Base-by-base conservation (phyloP, 2,888 invertebrate species). In the Nemurella pictetii region DNA sequence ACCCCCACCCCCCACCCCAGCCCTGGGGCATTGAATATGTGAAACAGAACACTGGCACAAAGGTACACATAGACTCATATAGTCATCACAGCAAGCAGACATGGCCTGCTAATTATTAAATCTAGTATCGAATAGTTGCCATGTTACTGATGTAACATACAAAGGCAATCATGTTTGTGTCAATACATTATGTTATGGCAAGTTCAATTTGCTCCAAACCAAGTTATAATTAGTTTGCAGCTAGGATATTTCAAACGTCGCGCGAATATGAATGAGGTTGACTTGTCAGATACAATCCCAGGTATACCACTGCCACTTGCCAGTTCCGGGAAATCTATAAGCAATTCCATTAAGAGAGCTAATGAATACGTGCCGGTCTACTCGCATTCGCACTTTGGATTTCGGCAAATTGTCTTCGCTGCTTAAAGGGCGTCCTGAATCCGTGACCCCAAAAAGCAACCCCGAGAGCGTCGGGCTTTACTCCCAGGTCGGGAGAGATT, bases 391-490 rank as follows among this genome's bases (percentile, higher is more conserved):
- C 55, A 55, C 20, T 55, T 12, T 12, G 55, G 20, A 55, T 55
- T 7, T 55, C 55, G 20, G 20, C 9, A 12, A 55, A 20, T 55
- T 55, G 55, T 55, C 55, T 55, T 15, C 55, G 55, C 3, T 12
- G 20, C 55, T 89, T 55, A 83, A n/a, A 80, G 20, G 26, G n/a
- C 20, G 5, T 80, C 9, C 26, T 80, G 30, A 80, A 25, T 20
- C 20, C 28, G 26, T 80, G 27, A 12, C 28, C 30, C n/a, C n/a
- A n/a, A 32, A 32, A 32, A 32, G 4, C 32, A 32, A 32, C 3
- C 12, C 27, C n/a, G 26, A 77, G 7, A 77, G 27, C n/a, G n/a
- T n/a, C n/a, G n/a, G n/a, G n/a, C n/a, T n/a, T n/a, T 32, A 9
- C 4, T 32, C 9, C 9, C 32, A 32, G 3, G 32, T 32, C 32